A percentile compares a stretch with the other conserved stretches of the same genome.
These are phyloP conservation scores for Anolis apletophallus DNA, from an alignment of 2,797 vertebrate genomes.

Conservation along the genomic window DNA sequence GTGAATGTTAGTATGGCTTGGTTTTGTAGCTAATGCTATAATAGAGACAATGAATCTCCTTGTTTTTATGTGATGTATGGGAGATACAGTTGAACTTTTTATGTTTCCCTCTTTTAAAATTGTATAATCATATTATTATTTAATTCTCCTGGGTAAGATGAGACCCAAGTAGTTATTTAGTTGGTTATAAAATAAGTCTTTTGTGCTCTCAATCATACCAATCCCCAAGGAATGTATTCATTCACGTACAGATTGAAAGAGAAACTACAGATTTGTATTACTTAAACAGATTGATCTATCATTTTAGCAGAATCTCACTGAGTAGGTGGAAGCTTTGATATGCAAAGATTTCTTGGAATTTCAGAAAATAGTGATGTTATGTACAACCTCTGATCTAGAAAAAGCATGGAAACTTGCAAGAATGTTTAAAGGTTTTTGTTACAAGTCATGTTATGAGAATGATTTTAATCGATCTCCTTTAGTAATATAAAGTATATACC, in stretches of 20 bases:
- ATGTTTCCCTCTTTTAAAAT: conserved; percentile 63
- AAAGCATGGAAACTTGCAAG: not conserved
- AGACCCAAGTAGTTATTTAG: conserved; percentile 16
- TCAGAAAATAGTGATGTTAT: not conserved
- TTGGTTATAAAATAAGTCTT: conserved; percentile 50
- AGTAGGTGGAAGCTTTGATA: conserved; percentile 9
- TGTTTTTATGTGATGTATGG: conserved; percentile 58
- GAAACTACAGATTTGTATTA: conserved; percentile 2
- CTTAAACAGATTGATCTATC: conserved; percentile 17
- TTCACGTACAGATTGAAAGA: not conserved
- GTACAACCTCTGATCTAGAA: conserved; percentile 3
- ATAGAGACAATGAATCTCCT: conserved; percentile 58
- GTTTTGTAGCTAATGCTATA: conserved; percentile 64
- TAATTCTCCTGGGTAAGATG: conserved; percentile 48
- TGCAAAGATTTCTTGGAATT: conserved; percentile 1
- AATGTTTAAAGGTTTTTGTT: not conserved
- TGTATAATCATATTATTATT: conserved; percentile 46
- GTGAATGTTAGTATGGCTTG: conserved; percentile 41
- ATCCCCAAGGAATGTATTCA: conserved; percentile 20
- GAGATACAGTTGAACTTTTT: conserved; percentile 60
- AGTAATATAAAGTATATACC: not conserved
- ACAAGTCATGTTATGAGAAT: not conserved
- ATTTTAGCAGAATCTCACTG: not conserved
- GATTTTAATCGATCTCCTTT: not conserved
- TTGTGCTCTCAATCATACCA: conserved; percentile 38